phyloP scores from a whole-genome alignment of 64 coral and sea anemone species.

The Orbicella faveolata region DNA sequence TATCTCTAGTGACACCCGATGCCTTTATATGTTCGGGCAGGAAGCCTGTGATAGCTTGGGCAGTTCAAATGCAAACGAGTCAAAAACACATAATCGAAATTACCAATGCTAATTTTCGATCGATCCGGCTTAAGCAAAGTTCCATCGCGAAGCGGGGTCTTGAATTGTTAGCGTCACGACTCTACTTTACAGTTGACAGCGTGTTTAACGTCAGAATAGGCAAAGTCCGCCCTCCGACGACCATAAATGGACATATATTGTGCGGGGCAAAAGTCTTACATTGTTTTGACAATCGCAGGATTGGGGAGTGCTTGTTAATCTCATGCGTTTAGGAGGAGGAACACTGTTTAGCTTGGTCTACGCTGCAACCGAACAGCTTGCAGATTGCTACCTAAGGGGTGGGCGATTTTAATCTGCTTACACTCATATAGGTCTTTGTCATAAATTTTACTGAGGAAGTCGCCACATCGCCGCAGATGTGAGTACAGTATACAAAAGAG shows the following conservation, averaged over 20 bases:
- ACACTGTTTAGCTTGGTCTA: not conserved
- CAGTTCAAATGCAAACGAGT: constrained; percentile 11
- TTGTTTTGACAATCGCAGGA: not conserved
- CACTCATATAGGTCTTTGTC: not conserved
- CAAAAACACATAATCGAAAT: not conserved
- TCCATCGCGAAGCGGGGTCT: not conserved
- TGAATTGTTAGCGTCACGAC: not conserved
- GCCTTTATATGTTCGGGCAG: not conserved
- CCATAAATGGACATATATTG: constrained; percentile 20
- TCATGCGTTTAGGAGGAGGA: not conserved
- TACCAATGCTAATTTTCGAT: constrained; percentile 14
- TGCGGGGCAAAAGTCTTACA: not conserved
- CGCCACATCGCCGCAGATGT: not conserved
- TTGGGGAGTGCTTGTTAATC: not conserved
- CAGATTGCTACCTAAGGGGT: not conserved
- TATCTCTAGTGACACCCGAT: not conserved
- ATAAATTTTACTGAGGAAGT: constrained; percentile 16
- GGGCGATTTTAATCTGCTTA: not conserved
- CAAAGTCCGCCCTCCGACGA: not conserved
- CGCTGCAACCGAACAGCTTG: not conserved
- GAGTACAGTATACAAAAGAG: constrained; percentile 11
- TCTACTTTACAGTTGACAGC: not conserved
- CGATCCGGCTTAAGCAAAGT: not conserved
- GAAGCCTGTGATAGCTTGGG: not conserved
- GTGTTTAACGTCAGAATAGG: constrained; percentile 7